Evolutionary conservation across 2,113 vertebrate genomes (phyloP).

Genomic region (Hippocampus barbouri): DNA sequence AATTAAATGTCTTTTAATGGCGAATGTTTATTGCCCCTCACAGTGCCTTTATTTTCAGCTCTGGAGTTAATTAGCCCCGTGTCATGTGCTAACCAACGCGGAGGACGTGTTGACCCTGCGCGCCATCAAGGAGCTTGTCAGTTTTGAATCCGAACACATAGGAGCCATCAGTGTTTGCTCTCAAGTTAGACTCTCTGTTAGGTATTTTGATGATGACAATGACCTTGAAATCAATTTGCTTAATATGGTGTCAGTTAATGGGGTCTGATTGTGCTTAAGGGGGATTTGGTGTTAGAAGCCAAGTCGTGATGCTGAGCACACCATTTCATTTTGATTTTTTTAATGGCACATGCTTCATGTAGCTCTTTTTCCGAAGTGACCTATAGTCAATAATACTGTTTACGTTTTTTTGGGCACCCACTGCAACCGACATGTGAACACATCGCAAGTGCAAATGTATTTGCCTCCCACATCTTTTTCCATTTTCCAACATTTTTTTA

Average conservation of each 20-base stretch:
- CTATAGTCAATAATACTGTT: not conserved
- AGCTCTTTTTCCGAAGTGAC: not conserved
- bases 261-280: not conserved
- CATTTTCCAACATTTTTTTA: too few species aligned
- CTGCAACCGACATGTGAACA: not conserved
- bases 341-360: not conserved
- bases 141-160: constrained; percentile 11
- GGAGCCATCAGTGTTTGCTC: constrained; percentile 1
- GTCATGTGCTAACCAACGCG: constrained; percentile 50
- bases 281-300: not conserved
- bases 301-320: constrained; percentile 12
- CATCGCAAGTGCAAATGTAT: not conserved
- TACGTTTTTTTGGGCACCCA: too few species aligned
- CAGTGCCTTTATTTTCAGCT: constrained; percentile 55
- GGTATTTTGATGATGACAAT: constrained; percentile 25
- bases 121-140: constrained; percentile 32
- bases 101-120: constrained; percentile 46
- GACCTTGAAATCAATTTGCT: constrained; percentile 24
- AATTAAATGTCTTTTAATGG: constrained; percentile 67
- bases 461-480: too few species aligned
- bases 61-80: constrained; percentile 61
- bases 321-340: constrained; percentile 13
- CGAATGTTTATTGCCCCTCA: constrained; percentile 60
- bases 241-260: constrained; percentile 11
- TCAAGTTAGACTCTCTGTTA: not conserved